Evolutionary conservation across 1,140 invertebrate species (phyloP).

Genomic region (Papilio polytes): DNA sequence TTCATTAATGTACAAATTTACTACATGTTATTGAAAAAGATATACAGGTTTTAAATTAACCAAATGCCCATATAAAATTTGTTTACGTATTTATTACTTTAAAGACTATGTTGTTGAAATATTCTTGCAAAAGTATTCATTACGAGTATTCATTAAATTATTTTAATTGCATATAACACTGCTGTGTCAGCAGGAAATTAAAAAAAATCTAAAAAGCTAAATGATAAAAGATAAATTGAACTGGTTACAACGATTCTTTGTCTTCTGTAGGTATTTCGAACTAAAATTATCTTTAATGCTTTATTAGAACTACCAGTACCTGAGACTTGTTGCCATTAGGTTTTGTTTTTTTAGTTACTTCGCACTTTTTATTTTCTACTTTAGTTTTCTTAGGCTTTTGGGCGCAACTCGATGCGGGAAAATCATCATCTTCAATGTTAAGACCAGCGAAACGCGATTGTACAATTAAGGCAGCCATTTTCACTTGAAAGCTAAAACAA

Average conservation of each 20-base stretch:
- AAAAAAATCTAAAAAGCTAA: not conserved
- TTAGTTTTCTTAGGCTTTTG: conserved; percentile 75
- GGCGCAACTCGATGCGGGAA: conserved; percentile 55
- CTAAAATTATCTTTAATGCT: not conserved
- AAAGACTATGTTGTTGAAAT: no score
- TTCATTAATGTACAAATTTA: not conserved
- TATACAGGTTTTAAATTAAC: not conserved
- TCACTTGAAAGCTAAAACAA: conserved; percentile 43
- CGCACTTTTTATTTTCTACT: conserved; percentile 62
- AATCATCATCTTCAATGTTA: conserved; percentile 86
- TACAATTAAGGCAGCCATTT: conserved; percentile 83
- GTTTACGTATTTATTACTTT: not conserved
- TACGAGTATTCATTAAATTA: not conserved
- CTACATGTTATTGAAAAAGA: not conserved
- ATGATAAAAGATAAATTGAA: not conserved
- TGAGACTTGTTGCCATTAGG: conserved; percentile 59
- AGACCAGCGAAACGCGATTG: conserved; percentile 86
- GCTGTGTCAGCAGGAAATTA: not conserved
- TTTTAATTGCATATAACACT: not conserved
- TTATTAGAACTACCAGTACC: conserved; percentile 47
- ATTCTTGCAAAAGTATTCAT: not conserved
- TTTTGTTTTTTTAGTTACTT: conserved; percentile 68
- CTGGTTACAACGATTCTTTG: not conserved
- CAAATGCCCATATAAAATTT: not conserved
- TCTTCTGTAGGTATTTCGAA: not conserved